These are phyloP conservation scores for Synanceia verrucosa DNA, from an alignment of 2,797 vertebrate genomes.

Conservation along the genomic window DNA sequence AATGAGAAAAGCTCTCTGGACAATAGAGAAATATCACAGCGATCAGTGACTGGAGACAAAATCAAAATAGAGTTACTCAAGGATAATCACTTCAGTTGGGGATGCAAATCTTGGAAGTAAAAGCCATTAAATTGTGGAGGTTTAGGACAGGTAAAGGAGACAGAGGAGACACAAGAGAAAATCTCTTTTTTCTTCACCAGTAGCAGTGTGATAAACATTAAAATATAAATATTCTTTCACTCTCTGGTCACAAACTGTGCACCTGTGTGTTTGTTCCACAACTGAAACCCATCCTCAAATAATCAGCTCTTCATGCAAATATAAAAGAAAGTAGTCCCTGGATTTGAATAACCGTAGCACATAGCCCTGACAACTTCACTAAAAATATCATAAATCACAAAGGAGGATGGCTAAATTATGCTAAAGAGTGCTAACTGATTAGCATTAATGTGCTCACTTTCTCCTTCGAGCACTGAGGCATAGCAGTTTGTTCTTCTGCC, in stretches of 20 bases:
- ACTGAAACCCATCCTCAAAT: conserved; percentile 23
- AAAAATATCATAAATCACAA: conserved; percentile 76
- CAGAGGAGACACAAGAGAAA: not conserved
- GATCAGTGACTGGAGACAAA: conserved; percentile 35
- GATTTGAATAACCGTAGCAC: conserved; percentile 70
- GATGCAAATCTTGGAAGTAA: conserved; percentile 13
- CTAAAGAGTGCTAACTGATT: conserved; percentile 81
- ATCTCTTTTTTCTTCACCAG: not conserved
- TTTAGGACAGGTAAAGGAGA: conserved; percentile 54
- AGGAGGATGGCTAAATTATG: conserved; percentile 80
- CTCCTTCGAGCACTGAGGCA: conserved; percentile 63
- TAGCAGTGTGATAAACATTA: not conserved
- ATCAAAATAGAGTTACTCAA: conserved; percentile 39
- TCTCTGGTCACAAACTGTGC: not conserved
- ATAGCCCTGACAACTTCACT: conserved; percentile 64
- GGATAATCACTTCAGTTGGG: conserved; percentile 29
- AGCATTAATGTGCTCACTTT: conserved; percentile 79
- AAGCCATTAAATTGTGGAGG: conserved; percentile 7
- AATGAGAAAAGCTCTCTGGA: not conserved
- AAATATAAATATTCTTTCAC: not conserved
- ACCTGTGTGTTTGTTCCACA: not conserved
- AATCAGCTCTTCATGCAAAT: conserved; percentile 37
- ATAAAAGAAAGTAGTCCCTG: conserved; percentile 30
- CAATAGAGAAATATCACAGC: not conserved
- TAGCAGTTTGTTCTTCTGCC: conserved; percentile 72